phyloP scores from a whole-genome alignment of 2,888 invertebrate species.

The Calameuta filiformis region DNA sequence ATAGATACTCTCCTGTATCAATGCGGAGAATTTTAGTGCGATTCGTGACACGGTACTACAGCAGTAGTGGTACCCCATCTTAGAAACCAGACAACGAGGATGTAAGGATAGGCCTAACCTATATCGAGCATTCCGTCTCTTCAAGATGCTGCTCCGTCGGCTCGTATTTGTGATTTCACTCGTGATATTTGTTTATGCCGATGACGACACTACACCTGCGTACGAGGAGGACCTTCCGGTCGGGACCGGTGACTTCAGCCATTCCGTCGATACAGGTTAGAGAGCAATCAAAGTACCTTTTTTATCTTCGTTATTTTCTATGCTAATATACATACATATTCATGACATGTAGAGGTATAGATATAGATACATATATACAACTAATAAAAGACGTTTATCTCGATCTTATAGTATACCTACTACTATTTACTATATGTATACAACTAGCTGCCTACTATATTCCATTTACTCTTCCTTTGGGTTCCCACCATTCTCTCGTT shows the following conservation, averaged over 20 bases:
- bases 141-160: slow-evolving; percentile 39
- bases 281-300: neutral
- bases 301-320: neutral
- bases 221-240: slow-evolving; percentile 36
- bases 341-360: neutral
- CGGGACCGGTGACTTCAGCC: slow-evolving; percentile 31
- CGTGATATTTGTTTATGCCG: slow-evolving; percentile 39
- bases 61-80: neutral
- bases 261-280: slow-evolving; percentile 45
- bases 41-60: neutral
- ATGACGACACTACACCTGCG: slow-evolving; percentile 41
- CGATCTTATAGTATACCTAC: neutral
- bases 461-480: neutral
- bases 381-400: neutral
- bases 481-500: neutral
- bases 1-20: neutral
- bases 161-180: slow-evolving; percentile 40
- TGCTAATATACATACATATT: neutral
- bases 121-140: slow-evolving; percentile 10
- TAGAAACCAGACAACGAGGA: neutral
- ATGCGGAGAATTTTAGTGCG: neutral
- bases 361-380: neutral
- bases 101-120: neutral
- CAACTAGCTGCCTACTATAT: neutral
- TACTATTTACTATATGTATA: neutral